phyloP scores from a whole-genome alignment of 2,113 vertebrate species.

The Ammodytes dubius region DNA sequence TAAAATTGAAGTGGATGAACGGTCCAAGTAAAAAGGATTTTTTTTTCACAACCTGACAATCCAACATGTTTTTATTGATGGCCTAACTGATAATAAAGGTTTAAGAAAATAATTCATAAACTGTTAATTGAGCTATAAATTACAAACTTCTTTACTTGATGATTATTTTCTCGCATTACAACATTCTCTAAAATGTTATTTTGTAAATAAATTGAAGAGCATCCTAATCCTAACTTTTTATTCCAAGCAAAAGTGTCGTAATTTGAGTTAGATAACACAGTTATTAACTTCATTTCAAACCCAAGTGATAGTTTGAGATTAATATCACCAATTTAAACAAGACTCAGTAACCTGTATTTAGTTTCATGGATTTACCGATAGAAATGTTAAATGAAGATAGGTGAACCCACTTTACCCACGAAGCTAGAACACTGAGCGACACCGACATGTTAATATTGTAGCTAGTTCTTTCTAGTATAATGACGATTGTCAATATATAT shows the following conservation, averaged over 20 bases:
- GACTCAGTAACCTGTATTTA: neutral
- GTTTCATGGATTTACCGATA: neutral
- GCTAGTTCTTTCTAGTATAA: neutral
- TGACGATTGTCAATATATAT: neutral
- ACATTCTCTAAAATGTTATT: neutral
- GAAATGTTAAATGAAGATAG: neutral
- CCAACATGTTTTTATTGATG: neutral
- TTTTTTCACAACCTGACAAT: neutral
- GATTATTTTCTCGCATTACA: neutral
- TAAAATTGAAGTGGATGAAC: neutral
- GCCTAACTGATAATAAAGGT: neutral
- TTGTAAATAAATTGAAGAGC: neutral
- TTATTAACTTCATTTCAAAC: neutral
- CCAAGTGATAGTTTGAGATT: neutral
- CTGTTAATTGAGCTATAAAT: neutral
- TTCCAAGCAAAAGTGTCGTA: neutral
- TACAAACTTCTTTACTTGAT: neutral
- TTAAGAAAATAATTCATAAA: neutral
- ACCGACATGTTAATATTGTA: neutral
- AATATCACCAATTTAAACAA: neutral
- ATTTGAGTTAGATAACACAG: neutral
- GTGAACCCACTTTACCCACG: neutral
- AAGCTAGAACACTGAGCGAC: neutral
- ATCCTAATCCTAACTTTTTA: neutral
- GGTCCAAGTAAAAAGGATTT: neutral